phyloP scores from a whole-genome alignment of 2,797 vertebrate species.

The Danio aesculapii region DNA sequence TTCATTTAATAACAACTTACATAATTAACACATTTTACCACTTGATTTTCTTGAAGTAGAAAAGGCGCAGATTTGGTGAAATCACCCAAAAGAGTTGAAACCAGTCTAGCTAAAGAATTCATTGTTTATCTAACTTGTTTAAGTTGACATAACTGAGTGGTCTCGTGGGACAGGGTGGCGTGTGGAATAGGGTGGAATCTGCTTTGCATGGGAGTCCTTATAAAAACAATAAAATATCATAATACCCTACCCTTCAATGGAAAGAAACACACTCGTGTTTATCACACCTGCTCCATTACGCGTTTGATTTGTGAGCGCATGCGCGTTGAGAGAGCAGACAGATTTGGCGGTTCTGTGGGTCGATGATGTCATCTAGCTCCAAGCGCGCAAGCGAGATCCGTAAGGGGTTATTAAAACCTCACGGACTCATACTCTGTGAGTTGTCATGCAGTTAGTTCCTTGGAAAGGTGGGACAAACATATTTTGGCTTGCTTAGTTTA shows the following conservation, averaged over 20 bases:
- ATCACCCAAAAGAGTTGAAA: too few relatives aligned
- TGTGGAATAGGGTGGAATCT: constrained; percentile 62
- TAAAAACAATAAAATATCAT: constrained; percentile 72
- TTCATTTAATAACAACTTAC: too few relatives aligned
- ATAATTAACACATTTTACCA: too few relatives aligned
- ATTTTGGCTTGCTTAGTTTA: background rate
- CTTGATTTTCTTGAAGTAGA: too few relatives aligned
- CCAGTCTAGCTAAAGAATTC: background rate
- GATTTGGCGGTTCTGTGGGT: background rate
- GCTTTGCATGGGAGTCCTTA: constrained; percentile 48
- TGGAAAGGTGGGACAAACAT: constrained; percentile 71
- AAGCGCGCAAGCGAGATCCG: constrained; percentile 33
- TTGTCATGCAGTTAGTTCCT: constrained; percentile 69
- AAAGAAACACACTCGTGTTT: constrained; percentile 74
- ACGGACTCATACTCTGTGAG: constrained; percentile 72
- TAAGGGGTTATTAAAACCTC: constrained; percentile 76
- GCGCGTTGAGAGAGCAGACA: background rate
- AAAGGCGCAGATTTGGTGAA: too few relatives aligned
- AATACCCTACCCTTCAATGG: constrained; percentile 61
- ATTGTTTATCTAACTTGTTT: constrained; percentile 8
- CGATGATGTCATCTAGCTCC: background rate
- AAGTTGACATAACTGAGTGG: constrained; percentile 12
- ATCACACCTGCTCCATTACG: constrained; percentile 48
- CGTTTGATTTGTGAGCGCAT: background rate
- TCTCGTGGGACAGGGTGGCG: constrained; percentile 69